Evolutionary conservation across 2,113 vertebrate species (phyloP).

Genomic region (Dryoscopus gambensis): DNA sequence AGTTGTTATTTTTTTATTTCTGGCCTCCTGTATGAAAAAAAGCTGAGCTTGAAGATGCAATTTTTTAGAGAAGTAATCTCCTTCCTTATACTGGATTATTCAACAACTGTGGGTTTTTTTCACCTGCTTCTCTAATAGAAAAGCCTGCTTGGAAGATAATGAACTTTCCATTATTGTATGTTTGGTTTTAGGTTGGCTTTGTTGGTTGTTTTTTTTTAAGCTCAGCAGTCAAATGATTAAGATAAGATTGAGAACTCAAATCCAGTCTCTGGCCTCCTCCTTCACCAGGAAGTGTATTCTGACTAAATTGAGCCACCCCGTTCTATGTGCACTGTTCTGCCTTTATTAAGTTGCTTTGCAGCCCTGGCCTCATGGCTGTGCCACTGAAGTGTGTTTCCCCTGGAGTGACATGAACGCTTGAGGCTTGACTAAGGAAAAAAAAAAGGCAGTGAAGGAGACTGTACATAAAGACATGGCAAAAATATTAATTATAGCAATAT

Average conservation of each 20-base stretch:
- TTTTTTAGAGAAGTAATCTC: neutral
- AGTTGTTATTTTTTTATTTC: neutral
- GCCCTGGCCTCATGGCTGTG: constrained; percentile 82
- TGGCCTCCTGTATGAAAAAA: constrained; percentile 13
- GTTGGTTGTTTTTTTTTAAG: neutral
- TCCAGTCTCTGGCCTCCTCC: constrained; percentile 83
- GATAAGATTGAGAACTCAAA: constrained; percentile 78
- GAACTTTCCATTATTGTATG: neutral
- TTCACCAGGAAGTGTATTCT: constrained; percentile 80
- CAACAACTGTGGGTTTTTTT: constrained; percentile 51
- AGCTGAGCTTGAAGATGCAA: neutral
- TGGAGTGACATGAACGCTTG: constrained; percentile 75
- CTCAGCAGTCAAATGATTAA: constrained; percentile 38
- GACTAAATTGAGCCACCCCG: constrained; percentile 79
- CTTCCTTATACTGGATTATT: constrained; percentile 6
- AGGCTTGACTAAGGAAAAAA: constrained; percentile 75
- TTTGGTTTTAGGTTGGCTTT: neutral
- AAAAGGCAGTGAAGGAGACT: constrained; percentile 86
- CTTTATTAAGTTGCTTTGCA: constrained; percentile 86
- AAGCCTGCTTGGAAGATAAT: constrained; percentile 37
- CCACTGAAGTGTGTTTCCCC: constrained; percentile 89
- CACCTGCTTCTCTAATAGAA: constrained; percentile 53
- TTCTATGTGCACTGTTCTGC: constrained; percentile 85
- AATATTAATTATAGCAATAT: constrained; percentile 88
- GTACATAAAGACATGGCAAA: constrained; percentile 85